Evolutionary conservation across 2,888 invertebrate genomes (phyloP).

Genomic region (Ormyrus labotus): DNA sequence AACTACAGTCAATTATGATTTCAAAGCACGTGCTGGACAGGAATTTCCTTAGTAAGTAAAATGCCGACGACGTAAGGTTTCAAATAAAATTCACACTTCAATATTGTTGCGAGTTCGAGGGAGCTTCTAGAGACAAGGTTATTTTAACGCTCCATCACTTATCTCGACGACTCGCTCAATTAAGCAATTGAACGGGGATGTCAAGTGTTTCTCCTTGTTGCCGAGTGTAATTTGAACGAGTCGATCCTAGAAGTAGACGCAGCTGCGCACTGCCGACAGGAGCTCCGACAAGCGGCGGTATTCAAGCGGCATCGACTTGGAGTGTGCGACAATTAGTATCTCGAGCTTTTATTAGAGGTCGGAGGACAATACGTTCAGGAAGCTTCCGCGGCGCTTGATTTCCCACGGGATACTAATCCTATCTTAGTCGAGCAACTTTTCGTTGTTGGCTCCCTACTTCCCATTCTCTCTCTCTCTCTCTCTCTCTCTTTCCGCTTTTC

Average conservation of each 20-base stretch:
- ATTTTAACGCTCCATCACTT: conserved; percentile 29
- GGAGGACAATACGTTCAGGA: conserved; percentile 67
- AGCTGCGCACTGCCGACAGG: neutral
- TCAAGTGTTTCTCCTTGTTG: conserved; percentile 39
- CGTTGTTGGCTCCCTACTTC: conserved; percentile 62
- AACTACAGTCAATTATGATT: too few relatives aligned
- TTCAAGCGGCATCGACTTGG: conserved; percentile 6
- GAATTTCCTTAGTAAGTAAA: too few relatives aligned
- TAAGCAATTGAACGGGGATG: conserved; percentile 33
- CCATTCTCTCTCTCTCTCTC: conserved; percentile 54
- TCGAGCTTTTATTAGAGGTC: conserved; percentile 69
- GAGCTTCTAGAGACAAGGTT: conserved; percentile 32
- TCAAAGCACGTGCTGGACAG: too few relatives aligned
- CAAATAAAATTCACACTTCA: neutral
- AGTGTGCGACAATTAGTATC: conserved; percentile 68
- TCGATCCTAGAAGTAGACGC: conserved; percentile 11
- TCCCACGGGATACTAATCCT: conserved; percentile 72
- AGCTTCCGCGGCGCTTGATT: conserved; percentile 67
- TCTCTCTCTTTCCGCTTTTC: conserved; percentile 56
- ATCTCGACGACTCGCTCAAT: conserved; percentile 41
- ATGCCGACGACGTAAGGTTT: too few relatives aligned
- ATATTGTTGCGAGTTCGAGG: conserved; percentile 32
- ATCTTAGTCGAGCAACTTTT: conserved; percentile 68
- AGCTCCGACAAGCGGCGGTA: neutral
- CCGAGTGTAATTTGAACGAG: conserved; percentile 12